phyloP scores from a whole-genome alignment of 2,888 invertebrate genomes.

The Synergus gifuensis region DNA sequence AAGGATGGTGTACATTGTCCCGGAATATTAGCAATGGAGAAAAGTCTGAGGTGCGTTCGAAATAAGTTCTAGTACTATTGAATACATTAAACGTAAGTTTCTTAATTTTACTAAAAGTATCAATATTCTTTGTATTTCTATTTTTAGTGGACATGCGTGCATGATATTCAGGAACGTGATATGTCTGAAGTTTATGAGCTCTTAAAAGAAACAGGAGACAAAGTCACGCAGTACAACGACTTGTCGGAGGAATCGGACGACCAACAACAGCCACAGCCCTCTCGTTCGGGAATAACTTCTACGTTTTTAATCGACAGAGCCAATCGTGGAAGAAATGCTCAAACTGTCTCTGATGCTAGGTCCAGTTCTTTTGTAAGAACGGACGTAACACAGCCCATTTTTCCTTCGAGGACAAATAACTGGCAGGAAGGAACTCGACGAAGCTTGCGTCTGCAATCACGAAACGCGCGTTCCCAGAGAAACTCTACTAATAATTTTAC shows the following conservation, averaged over 20 bases:
- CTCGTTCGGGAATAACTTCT: constrained; percentile 69
- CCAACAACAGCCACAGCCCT: constrained; percentile 65
- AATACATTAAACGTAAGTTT: background rate
- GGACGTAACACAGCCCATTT: constrained; percentile 60
- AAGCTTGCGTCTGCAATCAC: constrained; percentile 58
- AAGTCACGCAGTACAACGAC: constrained; percentile 60
- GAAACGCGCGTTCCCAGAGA: constrained; percentile 60
- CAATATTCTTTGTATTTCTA: background rate
- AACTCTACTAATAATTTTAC: constrained; percentile 48
- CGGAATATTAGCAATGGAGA: constrained; percentile 93
- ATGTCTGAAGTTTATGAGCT: constrained; percentile 76
- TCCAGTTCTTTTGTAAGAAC: constrained; percentile 60
- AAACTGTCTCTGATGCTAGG: constrained; percentile 61
- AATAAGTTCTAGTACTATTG: constrained; percentile 27
- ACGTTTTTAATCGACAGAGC: constrained; percentile 70
- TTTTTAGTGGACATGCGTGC: constrained; percentile 94
- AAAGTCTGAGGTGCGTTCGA: constrained; percentile 85
- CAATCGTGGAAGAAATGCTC: constrained; percentile 66
- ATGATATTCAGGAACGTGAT: constrained; percentile 90
- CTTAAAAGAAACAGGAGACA: constrained; percentile 62
- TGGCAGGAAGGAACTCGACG: constrained; percentile 65
- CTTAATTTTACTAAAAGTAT: no score
- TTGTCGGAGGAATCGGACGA: constrained; percentile 64
- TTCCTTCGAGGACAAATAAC: constrained; percentile 62
- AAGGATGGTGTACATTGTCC: constrained; percentile 93